Conservation (phyloP, 2,797 vertebrate genomes). For the Parotocinclus haroldoi region DNA sequence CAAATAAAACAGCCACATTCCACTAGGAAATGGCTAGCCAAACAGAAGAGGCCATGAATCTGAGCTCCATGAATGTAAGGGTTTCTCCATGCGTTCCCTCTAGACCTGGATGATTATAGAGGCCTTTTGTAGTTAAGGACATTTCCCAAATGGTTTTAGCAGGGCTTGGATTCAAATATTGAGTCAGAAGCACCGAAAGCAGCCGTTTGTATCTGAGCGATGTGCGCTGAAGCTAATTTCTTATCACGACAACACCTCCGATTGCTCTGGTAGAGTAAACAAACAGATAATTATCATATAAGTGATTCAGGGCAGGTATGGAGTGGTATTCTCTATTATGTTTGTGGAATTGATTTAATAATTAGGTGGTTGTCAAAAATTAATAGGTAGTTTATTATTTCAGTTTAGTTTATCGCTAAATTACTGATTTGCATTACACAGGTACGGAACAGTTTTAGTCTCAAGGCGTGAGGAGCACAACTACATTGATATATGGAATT, state of each 20-base stretch:
- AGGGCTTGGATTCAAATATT: conserved; percentile 59
- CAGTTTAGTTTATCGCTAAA: too few species aligned
- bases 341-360: too few species aligned
- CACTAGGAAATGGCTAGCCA: conserved; percentile 85
- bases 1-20: conserved; percentile 89
- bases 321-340: too few species aligned
- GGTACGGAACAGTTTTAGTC: too few species aligned
- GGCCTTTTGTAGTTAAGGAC: conserved; percentile 79
- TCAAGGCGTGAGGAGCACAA: too few species aligned
- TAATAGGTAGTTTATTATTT: too few species aligned
- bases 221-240: conserved; percentile 10
- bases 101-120: conserved; percentile 78
- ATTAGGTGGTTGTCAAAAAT: too few species aligned
- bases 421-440: too few species aligned
- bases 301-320: neutral
- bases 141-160: conserved; percentile 76
- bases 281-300: neutral
- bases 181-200: conserved; percentile 36
- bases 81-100: conserved; percentile 76
- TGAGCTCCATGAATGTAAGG: conserved; percentile 71
- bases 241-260: neutral
- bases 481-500: too few species aligned
- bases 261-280: neutral
- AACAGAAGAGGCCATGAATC: conserved; percentile 85
- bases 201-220: conserved; percentile 13